Evolutionary conservation across 2,797 vertebrate species (phyloP).

Genomic region (Bradypus variegatus): DNA sequence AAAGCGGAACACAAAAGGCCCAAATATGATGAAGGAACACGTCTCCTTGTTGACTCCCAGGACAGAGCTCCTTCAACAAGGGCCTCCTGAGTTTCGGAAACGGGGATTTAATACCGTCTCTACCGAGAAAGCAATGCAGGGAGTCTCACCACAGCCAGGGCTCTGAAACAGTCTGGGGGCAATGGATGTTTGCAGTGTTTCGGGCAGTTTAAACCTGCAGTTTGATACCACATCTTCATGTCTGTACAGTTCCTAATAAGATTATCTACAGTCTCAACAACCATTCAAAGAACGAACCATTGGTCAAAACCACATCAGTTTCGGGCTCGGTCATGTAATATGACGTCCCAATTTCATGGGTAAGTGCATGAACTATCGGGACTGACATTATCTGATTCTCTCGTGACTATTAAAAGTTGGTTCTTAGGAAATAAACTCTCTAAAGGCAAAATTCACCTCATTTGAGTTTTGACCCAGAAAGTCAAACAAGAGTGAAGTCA

Average conservation of each 20-base stretch:
- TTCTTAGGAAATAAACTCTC: constrained; percentile 71
- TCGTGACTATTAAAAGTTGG: constrained; percentile 68
- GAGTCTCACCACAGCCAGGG: constrained; percentile 72
- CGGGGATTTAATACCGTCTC: constrained; percentile 60
- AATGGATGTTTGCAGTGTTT: constrained; percentile 65
- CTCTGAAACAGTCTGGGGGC: constrained; percentile 72
- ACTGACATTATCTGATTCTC: constrained; percentile 69
- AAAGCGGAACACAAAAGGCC: constrained; percentile 72
- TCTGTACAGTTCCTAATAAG: constrained; percentile 72
- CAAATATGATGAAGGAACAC: constrained; percentile 75
- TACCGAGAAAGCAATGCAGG: constrained; percentile 65
- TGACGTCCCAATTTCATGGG: constrained; percentile 67
- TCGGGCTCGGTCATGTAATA: constrained; percentile 68
- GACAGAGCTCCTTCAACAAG: constrained; percentile 65
- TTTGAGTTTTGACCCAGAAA: constrained; percentile 82
- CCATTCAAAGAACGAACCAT: constrained; percentile 76
- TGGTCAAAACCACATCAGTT: constrained; percentile 71
- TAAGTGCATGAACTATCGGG: constrained; percentile 67
- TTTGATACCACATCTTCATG: constrained; percentile 9
- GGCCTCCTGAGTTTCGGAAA: constrained; percentile 60
- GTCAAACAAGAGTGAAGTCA: constrained; percentile 83
- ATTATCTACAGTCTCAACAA: constrained; percentile 71
- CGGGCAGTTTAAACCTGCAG: constrained; percentile 69
- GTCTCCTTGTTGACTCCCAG: constrained; percentile 72
- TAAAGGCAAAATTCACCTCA: constrained; percentile 79